Evolutionary conservation across 2,888 invertebrate genomes (phyloP).

Genomic region (Limulus polyphemus): DNA sequence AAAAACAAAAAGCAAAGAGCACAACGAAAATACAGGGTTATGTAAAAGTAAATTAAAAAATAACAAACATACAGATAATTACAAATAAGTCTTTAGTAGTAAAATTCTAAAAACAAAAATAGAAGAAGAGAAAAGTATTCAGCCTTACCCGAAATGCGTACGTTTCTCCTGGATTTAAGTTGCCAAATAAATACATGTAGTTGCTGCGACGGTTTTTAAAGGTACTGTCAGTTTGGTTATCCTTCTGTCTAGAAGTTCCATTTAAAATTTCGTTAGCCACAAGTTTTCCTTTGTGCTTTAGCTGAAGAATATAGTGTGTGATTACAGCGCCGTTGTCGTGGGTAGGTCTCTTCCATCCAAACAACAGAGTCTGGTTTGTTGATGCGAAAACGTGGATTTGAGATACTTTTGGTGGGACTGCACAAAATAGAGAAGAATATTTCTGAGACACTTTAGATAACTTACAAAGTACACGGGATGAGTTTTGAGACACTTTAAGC

Average conservation of each 20-base stretch:
- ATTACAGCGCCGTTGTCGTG: slow-evolving; percentile 27
- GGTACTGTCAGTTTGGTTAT: too few relatives aligned
- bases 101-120: too few relatives aligned
- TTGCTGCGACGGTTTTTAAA: slow-evolving; percentile 9
- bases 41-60: too few relatives aligned
- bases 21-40: too few relatives aligned
- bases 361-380: slow-evolving; percentile 26
- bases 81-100: too few relatives aligned
- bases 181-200: slow-evolving; percentile 57
- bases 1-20: too few relatives aligned
- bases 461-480: too few relatives aligned
- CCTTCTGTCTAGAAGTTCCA: too few relatives aligned
- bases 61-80: too few relatives aligned
- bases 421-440: not conserved
- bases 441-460: not conserved
- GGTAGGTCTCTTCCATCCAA: slow-evolving; percentile 26
- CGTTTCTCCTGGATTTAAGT: slow-evolving; percentile 61
- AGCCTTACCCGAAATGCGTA: slow-evolving; percentile 58
- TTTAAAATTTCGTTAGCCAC: slow-evolving; percentile 18
- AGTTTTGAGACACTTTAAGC: too few relatives aligned
- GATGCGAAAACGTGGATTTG: slow-evolving; percentile 26
- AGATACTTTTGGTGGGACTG: slow-evolving; percentile 24
- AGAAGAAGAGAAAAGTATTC: not conserved
- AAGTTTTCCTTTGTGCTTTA: slow-evolving; percentile 13
- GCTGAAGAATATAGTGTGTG: slow-evolving; percentile 21